These are phyloP conservation scores for Cisticola juncidis DNA, from an alignment of 2,113 vertebrate species.

Conservation along the genomic window DNA sequence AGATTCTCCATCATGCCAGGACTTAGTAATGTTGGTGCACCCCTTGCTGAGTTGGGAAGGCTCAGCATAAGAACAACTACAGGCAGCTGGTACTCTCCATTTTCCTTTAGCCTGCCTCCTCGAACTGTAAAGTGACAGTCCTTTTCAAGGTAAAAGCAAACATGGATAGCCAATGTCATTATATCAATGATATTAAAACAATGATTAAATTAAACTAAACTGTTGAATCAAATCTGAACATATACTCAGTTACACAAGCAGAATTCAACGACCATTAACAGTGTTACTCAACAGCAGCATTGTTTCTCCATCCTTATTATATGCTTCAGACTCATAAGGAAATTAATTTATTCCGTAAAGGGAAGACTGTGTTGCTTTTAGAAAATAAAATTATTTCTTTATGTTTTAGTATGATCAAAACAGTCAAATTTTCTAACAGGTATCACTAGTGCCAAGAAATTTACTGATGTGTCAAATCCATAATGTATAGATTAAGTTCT, in stretches of 20 bases:
- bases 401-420: neutral
- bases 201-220: neutral
- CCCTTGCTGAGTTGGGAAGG: constrained; percentile 80
- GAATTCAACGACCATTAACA: neutral
- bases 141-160: constrained; percentile 68
- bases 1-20: constrained; percentile 99
- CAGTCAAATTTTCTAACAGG: neutral
- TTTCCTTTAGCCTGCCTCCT: constrained; percentile 84
- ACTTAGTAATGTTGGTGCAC: constrained; percentile 83
- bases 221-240: neutral
- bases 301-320: neutral
- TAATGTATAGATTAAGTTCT: neutral
- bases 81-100: constrained; percentile 91
- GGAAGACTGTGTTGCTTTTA: neutral
- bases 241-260: neutral
- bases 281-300: neutral
- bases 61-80: constrained; percentile 96
- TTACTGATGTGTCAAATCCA: neutral
- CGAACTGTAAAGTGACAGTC: constrained; percentile 98
- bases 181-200: neutral
- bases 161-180: neutral
- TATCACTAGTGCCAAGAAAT: neutral
- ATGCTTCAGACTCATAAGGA: neutral
- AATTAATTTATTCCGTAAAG: neutral
- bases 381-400: neutral